Base-by-base conservation (phyloP, 30 jellyfish, hydroid and myxozoan species). In the Clytia hemisphaerica region DNA sequence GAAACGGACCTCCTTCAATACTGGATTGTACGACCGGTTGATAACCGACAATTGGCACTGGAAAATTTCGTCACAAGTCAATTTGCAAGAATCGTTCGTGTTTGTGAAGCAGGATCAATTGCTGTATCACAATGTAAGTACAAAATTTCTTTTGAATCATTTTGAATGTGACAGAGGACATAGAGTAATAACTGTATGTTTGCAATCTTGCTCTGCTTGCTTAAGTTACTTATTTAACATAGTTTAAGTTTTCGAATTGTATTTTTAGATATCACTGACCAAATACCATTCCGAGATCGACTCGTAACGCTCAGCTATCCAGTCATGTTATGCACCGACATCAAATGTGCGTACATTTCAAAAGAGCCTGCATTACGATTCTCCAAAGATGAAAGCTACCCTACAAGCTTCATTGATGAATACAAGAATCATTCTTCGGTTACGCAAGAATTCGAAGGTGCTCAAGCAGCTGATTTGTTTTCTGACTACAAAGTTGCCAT, bases 51-150 rank as follows among this genome's bases (percentile, higher is more conserved):
- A 31, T 4, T 45, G 2, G 78, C 71, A 9, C 21, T 76, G 49
- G 70, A 30, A 18, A 83, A 86, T 1, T 79, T 61, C 14, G 78
- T 84, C 10, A 42, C 95, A 4, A 18, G 71, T 26, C 71, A 66
- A 27, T n/a, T 31, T 29, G 47, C 83, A 57, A 31, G 95, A 44
- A 76, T 84, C 16, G 63, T 65, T 38, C 82, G 93, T 3, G 14
- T 77, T 38, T 21, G 73, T 57, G 95, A 84, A 84, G 50, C 75
- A 6, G 95, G 95, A 4, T 51, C 79, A 1, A 42, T 70, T 34
- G 75, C 83, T 27, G 87, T 85, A 12, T 69, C 95, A 5, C 72
- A 84, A 71, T 84, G 95, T 84, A 63, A 84, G 95, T 66, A 26
- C 28, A 9, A 14, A 12, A 15, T 27, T 25, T 59, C 7, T 6